Percentiles rank a stretch among this genome's conserved stretches.
phyloP scores from a whole-genome alignment of 2,797 vertebrate genomes.

The Peromyscus aztecus region DNA sequence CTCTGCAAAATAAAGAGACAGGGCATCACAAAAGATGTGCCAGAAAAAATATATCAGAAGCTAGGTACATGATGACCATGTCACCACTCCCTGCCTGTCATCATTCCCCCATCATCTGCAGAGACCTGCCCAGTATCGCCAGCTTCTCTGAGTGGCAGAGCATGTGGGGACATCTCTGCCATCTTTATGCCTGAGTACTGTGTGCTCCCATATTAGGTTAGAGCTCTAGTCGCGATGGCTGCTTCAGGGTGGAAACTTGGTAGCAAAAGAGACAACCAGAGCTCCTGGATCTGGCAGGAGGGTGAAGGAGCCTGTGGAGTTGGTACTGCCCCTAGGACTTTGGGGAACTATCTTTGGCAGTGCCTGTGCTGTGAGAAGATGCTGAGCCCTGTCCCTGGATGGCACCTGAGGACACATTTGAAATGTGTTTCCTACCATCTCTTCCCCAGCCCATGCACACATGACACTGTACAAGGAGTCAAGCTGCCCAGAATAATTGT shows the following conservation, averaged over 20 bases:
- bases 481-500: not conserved
- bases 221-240: not conserved
- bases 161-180: not conserved
- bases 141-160: not conserved
- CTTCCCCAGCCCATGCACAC: not conserved
- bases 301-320: not conserved
- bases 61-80: not conserved
- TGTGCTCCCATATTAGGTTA: not conserved
- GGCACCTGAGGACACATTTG: not conserved
- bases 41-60: not conserved
- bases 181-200: not conserved
- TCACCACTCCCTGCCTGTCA: not conserved
- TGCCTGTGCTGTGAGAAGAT: not conserved
- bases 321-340: not conserved
- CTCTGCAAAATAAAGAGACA: not conserved
- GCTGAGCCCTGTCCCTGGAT: not conserved
- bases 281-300: not conserved
- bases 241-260: not conserved
- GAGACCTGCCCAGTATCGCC: not conserved
- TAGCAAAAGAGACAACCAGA: not conserved
- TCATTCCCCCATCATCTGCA: not conserved
- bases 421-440: not conserved
- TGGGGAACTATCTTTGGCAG: not conserved
- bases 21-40: not conserved
- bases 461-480: not conserved